A percentile compares a stretch with the other conserved stretches of the same genome.
These are phyloP conservation scores for Sternotherus odoratus DNA, from an alignment of 2,797 vertebrate genomes.

Conservation along the genomic window DNA sequence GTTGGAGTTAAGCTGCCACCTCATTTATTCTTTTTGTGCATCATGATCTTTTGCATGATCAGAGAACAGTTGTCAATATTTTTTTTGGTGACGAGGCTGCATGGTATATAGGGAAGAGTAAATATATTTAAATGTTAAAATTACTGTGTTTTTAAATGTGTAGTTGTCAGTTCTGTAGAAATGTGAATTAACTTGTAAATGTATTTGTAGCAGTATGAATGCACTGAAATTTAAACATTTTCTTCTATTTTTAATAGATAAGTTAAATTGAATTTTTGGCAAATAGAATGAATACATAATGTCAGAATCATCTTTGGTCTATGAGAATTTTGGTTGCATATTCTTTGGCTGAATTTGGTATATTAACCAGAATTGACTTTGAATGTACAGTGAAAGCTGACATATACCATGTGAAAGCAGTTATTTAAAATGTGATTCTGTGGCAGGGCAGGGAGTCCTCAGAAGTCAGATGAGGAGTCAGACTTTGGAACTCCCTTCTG, in stretches of 20 bases:
- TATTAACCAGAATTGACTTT: neutral
- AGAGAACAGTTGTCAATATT: neutral
- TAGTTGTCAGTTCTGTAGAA: neutral
- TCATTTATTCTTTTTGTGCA: neutral
- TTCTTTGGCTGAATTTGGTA: rapidly evolving
- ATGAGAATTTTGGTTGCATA: neutral
- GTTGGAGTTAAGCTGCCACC: neutral
- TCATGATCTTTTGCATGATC: neutral
- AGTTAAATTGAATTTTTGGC: neutral
- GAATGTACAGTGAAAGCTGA: neutral
- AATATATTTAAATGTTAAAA: neutral
- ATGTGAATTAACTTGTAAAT: neutral
- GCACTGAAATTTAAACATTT: neutral
- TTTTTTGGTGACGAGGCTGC: neutral
- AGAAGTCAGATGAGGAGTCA: neutral
- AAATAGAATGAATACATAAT: neutral
- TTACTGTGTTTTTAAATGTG: too few relatives aligned
- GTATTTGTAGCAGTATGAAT: neutral
- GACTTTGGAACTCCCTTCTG: neutral
- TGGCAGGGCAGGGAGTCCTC: neutral
- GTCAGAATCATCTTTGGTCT: neutral
- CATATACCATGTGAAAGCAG: neutral
- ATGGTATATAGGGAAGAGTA: neutral
- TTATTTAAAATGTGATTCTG: neutral
- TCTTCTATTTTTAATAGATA: neutral